These are phyloP conservation scores for Zhuqinia jingwanae DNA, from an alignment of 2,888 invertebrate species.

Conservation along the genomic window DNA sequence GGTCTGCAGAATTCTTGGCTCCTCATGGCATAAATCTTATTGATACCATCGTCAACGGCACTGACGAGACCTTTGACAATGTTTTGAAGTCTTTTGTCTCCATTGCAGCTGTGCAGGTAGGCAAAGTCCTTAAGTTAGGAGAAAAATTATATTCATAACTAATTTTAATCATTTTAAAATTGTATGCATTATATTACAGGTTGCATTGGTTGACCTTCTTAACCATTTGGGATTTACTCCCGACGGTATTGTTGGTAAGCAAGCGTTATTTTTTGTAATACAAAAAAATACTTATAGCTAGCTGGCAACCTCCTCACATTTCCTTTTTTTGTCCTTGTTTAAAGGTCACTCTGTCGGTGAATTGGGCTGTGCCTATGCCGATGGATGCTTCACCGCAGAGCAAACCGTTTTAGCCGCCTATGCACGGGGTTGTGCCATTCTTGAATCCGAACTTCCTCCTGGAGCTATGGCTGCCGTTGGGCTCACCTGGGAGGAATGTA, in stretches of 20 bases:
- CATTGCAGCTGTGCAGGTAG: slow-evolving; percentile 94
- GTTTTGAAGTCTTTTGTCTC: slow-evolving; percentile 95
- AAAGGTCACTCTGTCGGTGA: slow-evolving; percentile 98
- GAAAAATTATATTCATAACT: too few species aligned
- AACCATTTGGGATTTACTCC: slow-evolving; percentile 89
- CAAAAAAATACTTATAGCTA: too few species aligned
- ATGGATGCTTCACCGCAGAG: slow-evolving; percentile 96
- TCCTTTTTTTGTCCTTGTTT: too few species aligned
- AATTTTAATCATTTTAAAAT: too few species aligned
- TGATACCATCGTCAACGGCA: slow-evolving; percentile 88
- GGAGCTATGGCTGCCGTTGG: slow-evolving; percentile 97
- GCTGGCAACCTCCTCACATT: too few species aligned
- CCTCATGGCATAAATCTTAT: slow-evolving; percentile 92
- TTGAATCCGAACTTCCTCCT: slow-evolving; percentile 87
- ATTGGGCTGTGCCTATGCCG: slow-evolving; percentile 97
- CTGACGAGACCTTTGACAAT: slow-evolving; percentile 90
- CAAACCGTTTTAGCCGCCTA: slow-evolving; percentile 97
- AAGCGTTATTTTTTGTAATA: too few species aligned
- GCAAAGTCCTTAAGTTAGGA: too few species aligned
- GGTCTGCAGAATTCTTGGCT: slow-evolving; percentile 88
- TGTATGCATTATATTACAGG: slow-evolving; percentile 80
- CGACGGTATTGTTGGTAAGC: slow-evolving; percentile 97
- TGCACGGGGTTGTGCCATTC: slow-evolving; percentile 93
- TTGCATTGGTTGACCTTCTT: slow-evolving; percentile 95
- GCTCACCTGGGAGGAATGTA: slow-evolving; percentile 91